These are phyloP conservation scores for Drosophila picticornis DNA, from an alignment of 2,888 invertebrate species.

Conservation along the genomic window DNA sequence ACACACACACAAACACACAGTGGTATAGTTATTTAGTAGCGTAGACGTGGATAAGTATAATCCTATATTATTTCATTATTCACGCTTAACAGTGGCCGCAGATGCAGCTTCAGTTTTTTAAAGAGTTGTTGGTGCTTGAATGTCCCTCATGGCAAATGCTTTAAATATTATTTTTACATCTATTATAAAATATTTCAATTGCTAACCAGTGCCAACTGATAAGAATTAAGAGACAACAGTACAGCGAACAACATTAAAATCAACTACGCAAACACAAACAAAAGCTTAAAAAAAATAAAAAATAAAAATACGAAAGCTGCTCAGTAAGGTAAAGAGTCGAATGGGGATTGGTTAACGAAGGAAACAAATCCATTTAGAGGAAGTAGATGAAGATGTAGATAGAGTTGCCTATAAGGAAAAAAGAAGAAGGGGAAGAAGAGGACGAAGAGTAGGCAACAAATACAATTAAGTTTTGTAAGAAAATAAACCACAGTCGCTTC, in stretches of 20 bases:
- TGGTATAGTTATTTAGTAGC: constrained; percentile 18
- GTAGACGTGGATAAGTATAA: constrained; percentile 1
- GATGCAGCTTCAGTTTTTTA: not conserved
- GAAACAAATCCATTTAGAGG: constrained; percentile 1
- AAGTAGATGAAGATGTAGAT: not conserved
- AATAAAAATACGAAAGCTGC: constrained; percentile 13
- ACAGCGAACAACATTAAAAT: constrained; percentile 42
- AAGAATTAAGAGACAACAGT: constrained; percentile 55
- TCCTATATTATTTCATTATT: not conserved
- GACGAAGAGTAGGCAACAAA: not conserved
- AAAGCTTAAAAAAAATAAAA: constrained; percentile 25
- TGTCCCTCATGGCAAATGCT: not conserved
- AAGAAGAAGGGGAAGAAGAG: not conserved
- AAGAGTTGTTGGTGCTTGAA: not conserved
- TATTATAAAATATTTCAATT: constrained; percentile 29
- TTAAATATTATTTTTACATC: not conserved
- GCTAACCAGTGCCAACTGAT: constrained; percentile 49
- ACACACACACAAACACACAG: not conserved
- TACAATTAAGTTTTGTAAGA: constrained; percentile 44
- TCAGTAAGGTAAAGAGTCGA: constrained; percentile 27
- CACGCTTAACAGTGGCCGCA: not conserved
- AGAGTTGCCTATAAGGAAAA: not conserved
- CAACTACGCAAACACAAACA: constrained; percentile 30
- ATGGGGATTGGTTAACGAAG: not conserved
- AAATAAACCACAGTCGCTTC: constrained; percentile 34